These are phyloP conservation scores for Chionodraco myersi DNA, from an alignment of 2,113 vertebrate species.

Conservation along the genomic window DNA sequence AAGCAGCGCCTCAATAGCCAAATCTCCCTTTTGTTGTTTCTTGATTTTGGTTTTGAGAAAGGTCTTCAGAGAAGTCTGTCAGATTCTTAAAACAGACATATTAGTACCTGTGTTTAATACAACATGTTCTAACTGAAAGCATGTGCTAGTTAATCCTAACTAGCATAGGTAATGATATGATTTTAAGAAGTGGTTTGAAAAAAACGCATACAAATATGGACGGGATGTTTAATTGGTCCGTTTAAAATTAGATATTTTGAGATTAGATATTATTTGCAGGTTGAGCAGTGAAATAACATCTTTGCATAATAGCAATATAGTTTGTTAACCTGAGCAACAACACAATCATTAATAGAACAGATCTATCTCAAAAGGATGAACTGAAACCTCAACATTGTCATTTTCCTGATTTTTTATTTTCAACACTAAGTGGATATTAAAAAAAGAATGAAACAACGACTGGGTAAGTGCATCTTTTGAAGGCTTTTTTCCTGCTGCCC, in stretches of 20 bases:
- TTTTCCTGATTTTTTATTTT: constrained; percentile 62
- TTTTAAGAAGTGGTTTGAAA: too few species aligned
- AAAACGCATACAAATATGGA: background rate
- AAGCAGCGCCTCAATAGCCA: background rate
- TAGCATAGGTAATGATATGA: too few species aligned
- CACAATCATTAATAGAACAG: constrained; percentile 47
- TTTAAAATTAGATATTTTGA: too few species aligned
- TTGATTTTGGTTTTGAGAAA: too few species aligned
- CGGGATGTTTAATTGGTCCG: background rate
- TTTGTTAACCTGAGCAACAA: constrained; percentile 25
- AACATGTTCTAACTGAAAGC: too few species aligned
- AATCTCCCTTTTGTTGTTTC: too few species aligned
- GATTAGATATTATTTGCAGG: background rate
- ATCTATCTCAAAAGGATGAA: constrained; percentile 28
- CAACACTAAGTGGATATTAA: constrained; percentile 54
- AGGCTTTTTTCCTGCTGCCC: constrained; percentile 18
- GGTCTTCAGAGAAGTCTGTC: too few species aligned
- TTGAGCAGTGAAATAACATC: background rate
- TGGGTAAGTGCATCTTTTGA: constrained; percentile 33
- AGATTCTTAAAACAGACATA: too few species aligned
- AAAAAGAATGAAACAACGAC: constrained; percentile 42
- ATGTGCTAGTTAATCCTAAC: too few species aligned
- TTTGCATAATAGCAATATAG: background rate
- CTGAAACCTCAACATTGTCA: constrained; percentile 26
- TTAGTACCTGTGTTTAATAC: too few species aligned